phyloP scores from a whole-genome alignment of 1,140 invertebrate species.

The Maniola jurtina region DNA sequence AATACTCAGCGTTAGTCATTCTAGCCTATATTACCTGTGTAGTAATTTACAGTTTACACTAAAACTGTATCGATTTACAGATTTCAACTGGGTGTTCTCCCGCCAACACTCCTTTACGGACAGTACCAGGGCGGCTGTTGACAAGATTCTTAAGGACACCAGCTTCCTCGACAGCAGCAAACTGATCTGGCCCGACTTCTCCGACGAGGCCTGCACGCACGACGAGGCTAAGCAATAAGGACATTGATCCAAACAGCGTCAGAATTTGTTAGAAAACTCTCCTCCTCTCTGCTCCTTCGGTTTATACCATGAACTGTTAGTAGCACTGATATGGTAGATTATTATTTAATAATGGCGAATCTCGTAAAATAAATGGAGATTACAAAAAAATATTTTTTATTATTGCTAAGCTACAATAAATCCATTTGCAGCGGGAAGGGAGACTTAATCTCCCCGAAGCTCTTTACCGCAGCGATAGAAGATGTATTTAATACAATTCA shows the following conservation, averaged over 20 bases:
- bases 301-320: background rate
- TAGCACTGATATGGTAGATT: background rate
- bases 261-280: background rate
- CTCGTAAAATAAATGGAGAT: background rate
- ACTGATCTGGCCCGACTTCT: slow-evolving; percentile 52
- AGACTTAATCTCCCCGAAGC: too few species aligned
- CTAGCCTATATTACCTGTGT: too few species aligned
- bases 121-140: slow-evolving; percentile 47
- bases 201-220: slow-evolving; percentile 55
- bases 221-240: background rate
- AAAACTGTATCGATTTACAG: slow-evolving; percentile 42
- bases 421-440: too few species aligned
- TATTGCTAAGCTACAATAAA: too few species aligned
- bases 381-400: background rate
- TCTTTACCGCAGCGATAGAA: too few species aligned
- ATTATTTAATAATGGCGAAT: background rate
- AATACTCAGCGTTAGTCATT: too few species aligned
- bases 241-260: background rate
- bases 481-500: too few species aligned
- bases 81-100: slow-evolving; percentile 54
- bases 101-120: too few species aligned
- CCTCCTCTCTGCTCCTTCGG: background rate
- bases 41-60: too few species aligned
- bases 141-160: slow-evolving; percentile 48
- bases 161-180: slow-evolving; percentile 50